Evolutionary conservation across 2,113 vertebrate genomes (phyloP), one percentile per base, ranked within the genome.

Genomic region (Amphilophus citrinellus): DNA sequence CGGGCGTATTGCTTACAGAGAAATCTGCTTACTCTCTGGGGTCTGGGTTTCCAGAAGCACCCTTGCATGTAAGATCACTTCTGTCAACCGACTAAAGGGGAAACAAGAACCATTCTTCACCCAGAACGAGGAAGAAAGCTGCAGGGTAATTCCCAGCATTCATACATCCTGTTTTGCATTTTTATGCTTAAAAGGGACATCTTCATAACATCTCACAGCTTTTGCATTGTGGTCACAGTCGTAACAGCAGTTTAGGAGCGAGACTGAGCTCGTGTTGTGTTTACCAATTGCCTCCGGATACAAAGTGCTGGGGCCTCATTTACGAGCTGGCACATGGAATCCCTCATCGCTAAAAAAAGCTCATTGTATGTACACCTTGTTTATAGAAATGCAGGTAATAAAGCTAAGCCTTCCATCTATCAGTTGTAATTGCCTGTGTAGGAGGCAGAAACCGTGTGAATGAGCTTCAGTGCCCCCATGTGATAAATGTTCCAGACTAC

Each of bases 301-400:
- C 82, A 77, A 84, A 86, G 79, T 44, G n/a, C 79, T 30, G 37
- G 91, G 87, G 89, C 92, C 85, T 88, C 78, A 76, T 93, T 94
- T 95, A 95, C 90, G 92, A 93, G 92, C 88, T 92, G 91, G 88
- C 88, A 81, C 89, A 80, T 79, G 42, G 68, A 84, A 73, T 77
- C 62, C 73, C 76, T 89, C 89, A 82, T 93, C 80, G 61, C 77
- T 62, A 78, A 91, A 90, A 91, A 88, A 84, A 87, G 53, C 78
- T 88, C 24, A 84, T 90, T 93, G 90, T 91, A 86, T 71, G 3
- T 87, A 87, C 68, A 88, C 81, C 73, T 79, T 92, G 89, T 92
- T 92, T 91, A 86, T 88, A 88, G 83, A 88, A 86, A 83, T 83
- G 59, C 90, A 88, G 82, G 87, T 89, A 92, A 89, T 92, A 90